Conservation (phyloP, 2,888 invertebrate species). For the Hydrotaea diabolus region DNA sequence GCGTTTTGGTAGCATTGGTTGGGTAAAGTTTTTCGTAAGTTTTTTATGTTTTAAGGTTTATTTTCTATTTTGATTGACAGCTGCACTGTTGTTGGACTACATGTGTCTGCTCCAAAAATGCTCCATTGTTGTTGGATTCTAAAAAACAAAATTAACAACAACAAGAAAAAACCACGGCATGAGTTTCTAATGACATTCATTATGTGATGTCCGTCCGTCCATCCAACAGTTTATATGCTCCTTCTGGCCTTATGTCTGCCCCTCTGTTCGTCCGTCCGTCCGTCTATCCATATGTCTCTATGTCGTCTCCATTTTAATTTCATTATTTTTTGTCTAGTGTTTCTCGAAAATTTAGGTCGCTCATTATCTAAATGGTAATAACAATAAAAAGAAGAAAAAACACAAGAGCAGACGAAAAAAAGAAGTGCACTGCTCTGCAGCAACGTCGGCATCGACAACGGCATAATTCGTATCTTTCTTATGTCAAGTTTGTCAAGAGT, state of each 20-base stretch:
- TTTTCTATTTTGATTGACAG: slow-evolving; percentile 67
- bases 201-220: slow-evolving; percentile 45
- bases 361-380: slow-evolving; percentile 64
- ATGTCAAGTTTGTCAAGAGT: slow-evolving; percentile 66
- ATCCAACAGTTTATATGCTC: not conserved
- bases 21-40: slow-evolving; percentile 4
- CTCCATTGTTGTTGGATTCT: slow-evolving; percentile 13
- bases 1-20: slow-evolving; percentile 3
- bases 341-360: slow-evolving; percentile 61
- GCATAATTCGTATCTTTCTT: slow-evolving; percentile 50
- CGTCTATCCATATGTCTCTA: slow-evolving; percentile 35
- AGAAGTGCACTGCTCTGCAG: not conserved
- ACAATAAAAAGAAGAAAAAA: slow-evolving; percentile 54
- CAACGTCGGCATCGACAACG: not conserved
- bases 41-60: slow-evolving; percentile 57
- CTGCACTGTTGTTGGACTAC: slow-evolving; percentile 64
- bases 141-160: slow-evolving; percentile 37
- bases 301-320: slow-evolving; percentile 45
- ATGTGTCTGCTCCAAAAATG: slow-evolving; percentile 52
- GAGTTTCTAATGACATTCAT: slow-evolving; percentile 67
- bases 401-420: slow-evolving; percentile 1
- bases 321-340: slow-evolving; percentile 59
- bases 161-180: slow-evolving; percentile 17
- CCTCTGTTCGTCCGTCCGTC: not conserved
- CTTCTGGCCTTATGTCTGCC: not conserved